These are phyloP conservation scores for Micrasema longulum DNA, from an alignment of 1,140 invertebrate genomes.

Conservation along the genomic window DNA sequence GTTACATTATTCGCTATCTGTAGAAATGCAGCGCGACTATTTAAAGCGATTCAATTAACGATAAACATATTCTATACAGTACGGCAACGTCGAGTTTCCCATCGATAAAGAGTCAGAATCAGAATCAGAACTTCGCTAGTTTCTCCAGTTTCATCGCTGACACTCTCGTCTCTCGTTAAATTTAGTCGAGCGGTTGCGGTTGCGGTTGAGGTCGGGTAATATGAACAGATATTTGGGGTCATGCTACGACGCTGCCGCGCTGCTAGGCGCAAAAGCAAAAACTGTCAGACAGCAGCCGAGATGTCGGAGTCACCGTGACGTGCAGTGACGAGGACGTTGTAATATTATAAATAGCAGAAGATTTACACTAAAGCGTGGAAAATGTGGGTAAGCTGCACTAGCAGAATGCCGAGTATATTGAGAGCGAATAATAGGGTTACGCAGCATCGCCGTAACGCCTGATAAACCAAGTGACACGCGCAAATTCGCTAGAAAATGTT, in stretches of 20 bases:
- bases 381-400: conserved; percentile 14
- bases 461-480: background rate
- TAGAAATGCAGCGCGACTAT: conserved; percentile 30
- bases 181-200: conserved; percentile 2
- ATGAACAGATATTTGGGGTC: conserved; percentile 37
- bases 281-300: background rate
- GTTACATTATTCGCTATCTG: conserved; percentile 19
- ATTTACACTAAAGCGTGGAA: conserved; percentile 12
- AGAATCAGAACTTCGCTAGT: background rate
- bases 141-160: too few species aligned
- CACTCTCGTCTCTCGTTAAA: too few species aligned
- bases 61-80: conserved; percentile 4
- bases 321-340: conserved; percentile 14
- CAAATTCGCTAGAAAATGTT: background rate
- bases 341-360: conserved; percentile 17
- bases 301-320: conserved; percentile 23
- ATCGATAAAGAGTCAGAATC: background rate
- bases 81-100: conserved; percentile 23
- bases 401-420: conserved; percentile 15
- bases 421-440: conserved; percentile 14
- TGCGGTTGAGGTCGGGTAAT: conserved; percentile 12
- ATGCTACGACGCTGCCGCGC: conserved; percentile 5
- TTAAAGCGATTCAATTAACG: conserved; percentile 15
- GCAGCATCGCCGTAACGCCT: background rate
- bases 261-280: too few species aligned